These are phyloP conservation scores for Cyanistes caeruleus DNA, from an alignment of 2,113 vertebrate species.

Conservation along the genomic window DNA sequence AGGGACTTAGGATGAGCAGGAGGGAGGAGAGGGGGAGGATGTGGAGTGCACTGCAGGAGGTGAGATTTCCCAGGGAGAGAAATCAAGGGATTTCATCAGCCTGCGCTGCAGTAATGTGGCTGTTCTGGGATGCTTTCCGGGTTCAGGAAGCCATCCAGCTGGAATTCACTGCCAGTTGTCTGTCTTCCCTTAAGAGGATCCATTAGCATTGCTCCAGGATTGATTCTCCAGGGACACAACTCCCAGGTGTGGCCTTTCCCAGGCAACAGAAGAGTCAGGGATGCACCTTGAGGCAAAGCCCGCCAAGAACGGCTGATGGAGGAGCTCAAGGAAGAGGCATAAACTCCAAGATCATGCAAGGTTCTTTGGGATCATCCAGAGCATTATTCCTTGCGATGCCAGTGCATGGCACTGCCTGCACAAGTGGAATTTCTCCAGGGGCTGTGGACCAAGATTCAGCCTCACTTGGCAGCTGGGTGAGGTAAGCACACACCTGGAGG, in stretches of 20 bases:
- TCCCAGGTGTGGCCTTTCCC: not conserved
- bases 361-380: not conserved
- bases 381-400: accelerated
- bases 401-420: not conserved
- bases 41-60: not conserved
- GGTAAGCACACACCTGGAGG: not conserved
- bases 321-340: not conserved
- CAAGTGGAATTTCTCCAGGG: not conserved
- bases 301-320: not conserved
- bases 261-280: not conserved
- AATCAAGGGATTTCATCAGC: not conserved
- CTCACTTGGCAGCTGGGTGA: not conserved
- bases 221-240: not conserved
- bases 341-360: not conserved
- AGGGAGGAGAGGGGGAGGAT: not conserved
- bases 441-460: not conserved
- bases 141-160: not conserved
- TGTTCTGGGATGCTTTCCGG: not conserved
- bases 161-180: not conserved
- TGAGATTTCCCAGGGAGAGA: not conserved
- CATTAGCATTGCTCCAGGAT: not conserved
- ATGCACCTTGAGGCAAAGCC: not conserved
- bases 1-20: not conserved
- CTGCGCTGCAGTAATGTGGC: not conserved
- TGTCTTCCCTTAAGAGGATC: not conserved